These are phyloP conservation scores for Drosophila ohnishii DNA, from an alignment of 1,140 invertebrate species.

Conservation along the genomic window DNA sequence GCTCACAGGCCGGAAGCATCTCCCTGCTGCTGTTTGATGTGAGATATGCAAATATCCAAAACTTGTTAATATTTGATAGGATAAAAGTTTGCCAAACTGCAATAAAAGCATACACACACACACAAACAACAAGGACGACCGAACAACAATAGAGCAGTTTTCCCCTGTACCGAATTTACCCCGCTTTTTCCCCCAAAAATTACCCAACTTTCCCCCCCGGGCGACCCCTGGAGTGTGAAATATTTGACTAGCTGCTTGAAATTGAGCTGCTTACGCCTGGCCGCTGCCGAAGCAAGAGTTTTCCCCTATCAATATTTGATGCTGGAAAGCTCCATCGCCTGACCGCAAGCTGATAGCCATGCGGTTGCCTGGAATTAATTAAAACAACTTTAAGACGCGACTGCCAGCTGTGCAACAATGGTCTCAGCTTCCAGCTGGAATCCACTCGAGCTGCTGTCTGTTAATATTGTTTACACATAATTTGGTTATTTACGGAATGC, in stretches of 20 bases:
- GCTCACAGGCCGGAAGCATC: conserved; percentile 31
- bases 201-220: background rate
- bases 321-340: conserved; percentile 10
- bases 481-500: conserved; percentile 58
- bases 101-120: conserved; percentile 60
- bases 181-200: background rate
- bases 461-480: conserved; percentile 65
- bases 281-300: conserved; percentile 19
- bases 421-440: conserved; percentile 1
- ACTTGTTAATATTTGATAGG: conserved; percentile 78
- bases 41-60: conserved; percentile 64
- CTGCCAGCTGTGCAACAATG: background rate
- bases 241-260: conserved; percentile 48
- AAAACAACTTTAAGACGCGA: conserved; percentile 32
- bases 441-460: conserved; percentile 4
- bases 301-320: conserved; percentile 40
- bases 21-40: conserved; percentile 46
- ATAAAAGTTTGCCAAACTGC: conserved; percentile 71
- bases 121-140: conserved; percentile 18
- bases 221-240: conserved; percentile 41
- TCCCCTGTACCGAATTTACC: background rate
- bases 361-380: conserved; percentile 55
- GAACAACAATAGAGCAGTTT: conserved; percentile 26
- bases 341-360: conserved; percentile 36
- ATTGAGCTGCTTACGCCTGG: conserved; percentile 49